phyloP scores from a whole-genome alignment of 2,888 invertebrate species.

The Mesochorus sp. region DNA sequence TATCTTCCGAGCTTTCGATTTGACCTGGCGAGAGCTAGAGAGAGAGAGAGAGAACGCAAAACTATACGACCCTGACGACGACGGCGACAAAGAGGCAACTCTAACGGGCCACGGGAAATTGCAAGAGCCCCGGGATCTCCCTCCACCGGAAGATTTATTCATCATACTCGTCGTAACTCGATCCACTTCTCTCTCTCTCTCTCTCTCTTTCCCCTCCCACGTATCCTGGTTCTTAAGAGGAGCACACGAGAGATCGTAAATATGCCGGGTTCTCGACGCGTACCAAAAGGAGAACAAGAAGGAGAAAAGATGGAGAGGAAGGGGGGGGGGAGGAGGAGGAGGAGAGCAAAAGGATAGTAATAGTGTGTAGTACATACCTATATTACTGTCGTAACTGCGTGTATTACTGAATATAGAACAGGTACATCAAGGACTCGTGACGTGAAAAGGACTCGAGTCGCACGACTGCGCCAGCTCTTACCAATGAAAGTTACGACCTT shows the following conservation, averaged over 20 bases:
- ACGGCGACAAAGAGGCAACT: conserved; percentile 31
- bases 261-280: conserved; percentile 48
- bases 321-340: conserved; percentile 11
- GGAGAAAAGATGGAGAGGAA: conserved; percentile 13
- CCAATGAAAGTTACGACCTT: not conserved
- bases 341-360: conserved; percentile 5
- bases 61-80: conserved; percentile 32
- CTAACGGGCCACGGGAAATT: conserved; percentile 58
- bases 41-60: conserved; percentile 9
- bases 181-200: conserved; percentile 41
- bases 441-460: not conserved
- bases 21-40: conserved; percentile 34
- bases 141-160: conserved; percentile 58
- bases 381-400: not conserved
- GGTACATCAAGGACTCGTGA: not conserved
- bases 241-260: conserved; percentile 48
- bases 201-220: too few relatives aligned
- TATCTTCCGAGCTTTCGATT: conserved; percentile 57
- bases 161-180: conserved; percentile 61
- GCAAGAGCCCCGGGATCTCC: conserved; percentile 54
- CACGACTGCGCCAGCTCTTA: not conserved
- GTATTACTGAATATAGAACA: conserved; percentile 6
- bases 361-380: not conserved
- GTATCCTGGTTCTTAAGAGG: conserved; percentile 14
- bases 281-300: conserved; percentile 34